phyloP scores from a whole-genome alignment of 2,797 vertebrate species.

The Enteromius viviparus region DNA sequence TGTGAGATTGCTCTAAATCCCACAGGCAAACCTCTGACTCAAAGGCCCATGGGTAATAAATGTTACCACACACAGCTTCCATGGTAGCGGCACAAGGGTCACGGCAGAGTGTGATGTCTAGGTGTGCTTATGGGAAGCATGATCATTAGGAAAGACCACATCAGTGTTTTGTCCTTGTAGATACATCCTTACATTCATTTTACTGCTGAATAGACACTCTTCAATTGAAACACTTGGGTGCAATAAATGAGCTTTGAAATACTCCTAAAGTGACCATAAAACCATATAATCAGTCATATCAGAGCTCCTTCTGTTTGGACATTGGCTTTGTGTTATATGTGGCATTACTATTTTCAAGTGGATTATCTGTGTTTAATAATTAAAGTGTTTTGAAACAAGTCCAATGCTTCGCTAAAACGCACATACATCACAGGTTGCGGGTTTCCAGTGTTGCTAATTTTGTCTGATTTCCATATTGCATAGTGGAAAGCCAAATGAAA shows the following conservation, averaged over 20 bases:
- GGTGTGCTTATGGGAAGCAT: not conserved
- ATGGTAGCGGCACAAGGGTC: conserved; percentile 51
- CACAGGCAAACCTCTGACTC: conserved; percentile 32
- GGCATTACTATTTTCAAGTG: not conserved
- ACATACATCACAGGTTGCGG: conserved; percentile 24
- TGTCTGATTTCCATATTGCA: conserved; percentile 42
- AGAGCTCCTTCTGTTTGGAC: not conserved
- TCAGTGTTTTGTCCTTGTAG: not conserved
- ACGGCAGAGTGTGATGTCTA: conserved; percentile 25
- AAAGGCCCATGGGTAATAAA: conserved; percentile 56
- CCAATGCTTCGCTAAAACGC: conserved; percentile 13
- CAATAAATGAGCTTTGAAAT: not conserved
- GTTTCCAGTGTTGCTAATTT: conserved; percentile 43
- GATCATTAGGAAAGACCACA: conserved; percentile 23
- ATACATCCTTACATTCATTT: not conserved
- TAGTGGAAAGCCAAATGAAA: conserved; percentile 55
- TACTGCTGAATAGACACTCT: not conserved
- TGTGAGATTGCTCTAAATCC: conserved; percentile 40
- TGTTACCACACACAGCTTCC: conserved; percentile 57
- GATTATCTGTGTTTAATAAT: not conserved
- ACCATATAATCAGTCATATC: not conserved
- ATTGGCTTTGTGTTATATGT: not conserved
- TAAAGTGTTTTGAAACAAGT: not conserved
- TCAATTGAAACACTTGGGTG: not conserved
- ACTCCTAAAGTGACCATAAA: not conserved